Conservation (phyloP, 2,113 vertebrate genomes). For the Canis aureus region DNA sequence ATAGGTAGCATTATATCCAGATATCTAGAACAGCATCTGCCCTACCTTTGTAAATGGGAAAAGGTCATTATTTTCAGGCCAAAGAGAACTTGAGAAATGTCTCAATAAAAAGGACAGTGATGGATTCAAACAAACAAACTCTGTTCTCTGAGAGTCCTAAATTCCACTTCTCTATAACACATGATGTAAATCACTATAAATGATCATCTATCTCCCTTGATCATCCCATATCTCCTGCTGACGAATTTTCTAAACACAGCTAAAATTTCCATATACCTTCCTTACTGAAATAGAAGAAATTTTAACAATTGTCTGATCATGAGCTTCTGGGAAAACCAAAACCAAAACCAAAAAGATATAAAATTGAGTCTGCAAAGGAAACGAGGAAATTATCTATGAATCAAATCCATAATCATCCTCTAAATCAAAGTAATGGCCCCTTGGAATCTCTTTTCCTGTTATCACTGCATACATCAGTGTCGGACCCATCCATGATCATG, state of each 20-base stretch:
- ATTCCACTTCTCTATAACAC: neutral
- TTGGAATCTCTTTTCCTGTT: neutral
- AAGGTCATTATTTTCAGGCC: neutral
- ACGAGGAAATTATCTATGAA: neutral
- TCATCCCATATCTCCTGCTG: neutral
- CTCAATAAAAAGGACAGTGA: neutral
- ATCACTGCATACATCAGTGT: neutral
- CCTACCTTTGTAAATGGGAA: neutral
- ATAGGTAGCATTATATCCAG: neutral
- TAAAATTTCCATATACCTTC: neutral
- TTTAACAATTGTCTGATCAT: neutral
- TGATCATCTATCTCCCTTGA: too few relatives aligned
- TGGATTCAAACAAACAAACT: neutral
- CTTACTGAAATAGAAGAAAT: neutral
- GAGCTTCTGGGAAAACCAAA: neutral
- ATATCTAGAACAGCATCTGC: neutral
- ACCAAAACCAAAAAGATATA: neutral
- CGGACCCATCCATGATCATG: fast-evolving
- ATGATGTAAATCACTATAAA: neutral
- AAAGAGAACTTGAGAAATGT: neutral
- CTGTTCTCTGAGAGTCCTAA: neutral
- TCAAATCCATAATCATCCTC: neutral
- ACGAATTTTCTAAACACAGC: neutral
- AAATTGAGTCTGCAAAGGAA: neutral
- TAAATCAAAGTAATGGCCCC: neutral